phyloP scores from a whole-genome alignment of 2,113 vertebrate species.

The Hepsetus odoe region DNA sequence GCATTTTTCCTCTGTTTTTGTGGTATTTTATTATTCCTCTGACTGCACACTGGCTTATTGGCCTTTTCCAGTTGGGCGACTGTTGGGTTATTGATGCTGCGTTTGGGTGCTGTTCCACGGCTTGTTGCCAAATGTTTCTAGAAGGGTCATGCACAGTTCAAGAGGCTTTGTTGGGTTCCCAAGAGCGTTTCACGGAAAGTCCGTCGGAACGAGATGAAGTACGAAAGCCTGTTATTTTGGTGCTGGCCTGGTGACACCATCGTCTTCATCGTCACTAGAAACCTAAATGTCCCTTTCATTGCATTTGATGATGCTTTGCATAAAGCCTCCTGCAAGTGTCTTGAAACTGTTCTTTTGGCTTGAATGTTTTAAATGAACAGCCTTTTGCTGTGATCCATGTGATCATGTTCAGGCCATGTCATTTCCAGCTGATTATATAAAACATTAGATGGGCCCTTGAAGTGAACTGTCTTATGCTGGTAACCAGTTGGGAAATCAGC shows the following conservation, averaged over 20 bases:
- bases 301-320: no score
- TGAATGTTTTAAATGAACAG: no score
- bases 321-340: no score
- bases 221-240: not conserved
- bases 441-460: no score
- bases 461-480: no score
- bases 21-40: not conserved
- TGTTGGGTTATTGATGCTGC: not conserved
- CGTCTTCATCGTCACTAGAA: not conserved
- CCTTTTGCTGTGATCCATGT: no score
- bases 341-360: no score
- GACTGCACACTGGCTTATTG: conserved; percentile 12
- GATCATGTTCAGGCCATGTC: no score
- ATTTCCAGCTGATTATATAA: no score
- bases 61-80: not conserved
- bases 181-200: not conserved
- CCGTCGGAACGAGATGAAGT: not conserved
- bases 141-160: conserved; percentile 9
- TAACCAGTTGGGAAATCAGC: no score
- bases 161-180: not conserved
- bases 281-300: not conserved
- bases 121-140: not conserved
- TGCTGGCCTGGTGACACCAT: not conserved
- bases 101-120: not conserved
- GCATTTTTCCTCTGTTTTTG: not conserved